Conservation (phyloP, 2,113 vertebrate genomes). For the Zosterops borbonicus region DNA sequence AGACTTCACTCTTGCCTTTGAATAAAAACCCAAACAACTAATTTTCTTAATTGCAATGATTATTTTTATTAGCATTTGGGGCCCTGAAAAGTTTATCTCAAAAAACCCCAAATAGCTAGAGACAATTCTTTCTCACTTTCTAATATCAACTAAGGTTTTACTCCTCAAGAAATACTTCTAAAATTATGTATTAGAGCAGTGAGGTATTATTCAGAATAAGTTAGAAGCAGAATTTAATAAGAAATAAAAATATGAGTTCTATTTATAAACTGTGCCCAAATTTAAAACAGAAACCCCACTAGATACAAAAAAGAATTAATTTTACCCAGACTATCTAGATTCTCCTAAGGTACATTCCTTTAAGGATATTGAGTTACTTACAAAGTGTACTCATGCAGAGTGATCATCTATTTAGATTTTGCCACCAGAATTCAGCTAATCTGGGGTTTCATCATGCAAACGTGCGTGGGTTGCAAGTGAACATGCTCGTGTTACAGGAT, state of each 20-base stretch:
- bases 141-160: background rate
- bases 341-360: background rate
- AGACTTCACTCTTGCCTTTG: background rate
- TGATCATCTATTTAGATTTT: background rate
- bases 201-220: background rate
- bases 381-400: background rate
- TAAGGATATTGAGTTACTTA: background rate
- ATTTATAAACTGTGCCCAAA: background rate
- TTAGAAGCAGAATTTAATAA: background rate
- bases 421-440: background rate
- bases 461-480: background rate
- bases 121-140: background rate
- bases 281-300: background rate
- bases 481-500: background rate
- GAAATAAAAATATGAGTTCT: background rate
- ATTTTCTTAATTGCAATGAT: background rate
- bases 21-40: background rate
- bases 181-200: background rate
- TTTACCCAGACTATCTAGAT: background rate
- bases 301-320: background rate
- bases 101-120: background rate
- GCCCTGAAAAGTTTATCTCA: background rate
- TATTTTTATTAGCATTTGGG: background rate
- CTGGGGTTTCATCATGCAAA: background rate
- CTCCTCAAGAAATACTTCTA: background rate